Conservation (phyloP, 2,888 invertebrate genomes). For the Strigamia transsilvanica region DNA sequence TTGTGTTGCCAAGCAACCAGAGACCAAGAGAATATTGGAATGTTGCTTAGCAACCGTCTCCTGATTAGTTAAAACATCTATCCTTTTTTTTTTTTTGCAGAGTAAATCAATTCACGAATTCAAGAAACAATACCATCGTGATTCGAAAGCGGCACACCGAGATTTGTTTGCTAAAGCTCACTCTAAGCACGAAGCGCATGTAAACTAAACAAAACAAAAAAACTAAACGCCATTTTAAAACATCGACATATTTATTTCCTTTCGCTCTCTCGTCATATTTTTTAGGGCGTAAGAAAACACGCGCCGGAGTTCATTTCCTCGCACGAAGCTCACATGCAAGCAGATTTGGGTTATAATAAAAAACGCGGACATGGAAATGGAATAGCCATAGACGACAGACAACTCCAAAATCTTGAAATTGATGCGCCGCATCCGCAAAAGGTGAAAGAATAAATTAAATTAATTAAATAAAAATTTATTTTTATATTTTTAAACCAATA, state of each 20-base stretch:
- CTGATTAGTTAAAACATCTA: constrained; percentile 11
- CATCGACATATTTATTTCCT: background rate
- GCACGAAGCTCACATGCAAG: constrained; percentile 54
- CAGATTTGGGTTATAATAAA: constrained; percentile 51
- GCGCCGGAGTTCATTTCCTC: constrained; percentile 53
- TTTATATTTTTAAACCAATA: too few species aligned
- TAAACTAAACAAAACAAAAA: background rate
- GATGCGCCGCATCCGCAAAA: background rate
- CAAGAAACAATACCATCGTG: constrained; percentile 6
- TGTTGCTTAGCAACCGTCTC: constrained; percentile 16
- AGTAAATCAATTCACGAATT: constrained; percentile 18
- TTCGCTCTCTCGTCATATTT: background rate
- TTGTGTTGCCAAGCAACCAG: background rate
- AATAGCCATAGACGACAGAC: background rate
- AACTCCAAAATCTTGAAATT: constrained; percentile 19
- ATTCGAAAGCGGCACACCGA: background rate
- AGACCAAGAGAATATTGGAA: background rate
- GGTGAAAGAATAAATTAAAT: background rate
- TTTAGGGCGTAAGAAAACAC: constrained; percentile 51
- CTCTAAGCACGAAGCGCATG: constrained; percentile 16
- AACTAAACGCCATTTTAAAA: background rate
- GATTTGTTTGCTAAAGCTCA: background rate
- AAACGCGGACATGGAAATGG: constrained; percentile 30
- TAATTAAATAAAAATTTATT: background rate
- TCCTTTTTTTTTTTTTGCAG: background rate